Conservation (phyloP, 2,797 vertebrate genomes). For the Graptemys geographica region DNA sequence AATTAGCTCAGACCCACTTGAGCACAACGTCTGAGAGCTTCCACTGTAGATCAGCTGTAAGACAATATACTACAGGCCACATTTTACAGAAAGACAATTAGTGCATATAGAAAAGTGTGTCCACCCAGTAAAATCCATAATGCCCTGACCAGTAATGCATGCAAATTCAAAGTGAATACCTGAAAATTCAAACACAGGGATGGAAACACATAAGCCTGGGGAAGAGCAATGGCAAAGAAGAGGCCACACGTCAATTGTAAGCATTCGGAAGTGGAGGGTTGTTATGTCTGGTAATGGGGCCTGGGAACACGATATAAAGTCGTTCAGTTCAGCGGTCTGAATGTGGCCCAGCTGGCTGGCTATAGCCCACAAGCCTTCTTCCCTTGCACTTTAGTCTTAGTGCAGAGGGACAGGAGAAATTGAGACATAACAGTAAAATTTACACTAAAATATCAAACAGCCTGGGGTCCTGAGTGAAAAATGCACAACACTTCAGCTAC, state of each 20-base stretch:
- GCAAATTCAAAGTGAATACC: not conserved
- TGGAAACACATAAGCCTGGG: not conserved
- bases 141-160: not conserved
- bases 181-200: not conserved
- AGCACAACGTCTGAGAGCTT: not conserved
- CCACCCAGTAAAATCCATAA: fast-evolving
- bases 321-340: fast-evolving
- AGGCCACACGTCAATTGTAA: not conserved
- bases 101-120: not conserved
- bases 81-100: not conserved
- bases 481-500: fast-evolving
- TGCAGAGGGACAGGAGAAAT: not conserved
- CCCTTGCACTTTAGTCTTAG: not conserved
- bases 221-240: not conserved
- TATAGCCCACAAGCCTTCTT: not conserved
- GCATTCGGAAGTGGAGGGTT: fast-evolving
- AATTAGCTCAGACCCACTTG: not conserved
- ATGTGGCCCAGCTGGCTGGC: fast-evolving
- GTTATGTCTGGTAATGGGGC: fast-evolving
- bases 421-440: not conserved
- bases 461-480: not conserved
- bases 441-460: not conserved
- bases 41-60: not conserved
- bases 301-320: too few relatives aligned
- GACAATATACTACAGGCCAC: not conserved